Base-by-base conservation (phyloP, 2,797 vertebrate genomes). In the Myotis vivesi region DNA sequence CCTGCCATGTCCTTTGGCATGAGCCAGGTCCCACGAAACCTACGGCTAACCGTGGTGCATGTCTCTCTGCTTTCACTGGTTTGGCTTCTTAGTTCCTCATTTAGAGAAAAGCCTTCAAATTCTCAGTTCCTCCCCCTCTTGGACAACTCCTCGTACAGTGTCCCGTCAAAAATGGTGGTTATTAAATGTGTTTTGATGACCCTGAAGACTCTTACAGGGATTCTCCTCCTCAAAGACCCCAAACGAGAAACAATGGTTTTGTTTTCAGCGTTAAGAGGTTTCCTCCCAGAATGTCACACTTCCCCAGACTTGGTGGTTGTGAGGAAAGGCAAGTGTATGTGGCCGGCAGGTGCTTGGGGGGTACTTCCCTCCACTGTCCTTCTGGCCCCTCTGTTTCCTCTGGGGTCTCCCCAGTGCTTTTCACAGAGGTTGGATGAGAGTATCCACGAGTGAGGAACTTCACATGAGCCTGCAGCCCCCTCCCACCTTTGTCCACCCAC, bases 301-400 rank as follows among this genome's bases (percentile, higher is more conserved):
- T 62, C 2, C 38, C 1, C 17, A 23, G n/a, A 36, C 38, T 33
- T n/a, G 1, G 41, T 8, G 41, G 57, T 33, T 5, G 9, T 28
- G 57, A 85, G 68, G 59, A n/a, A 16, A 36, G 49, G 11, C 8
- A 19, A 38, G 66, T 64, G 20, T 13, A 1, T 2, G 10, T 11
- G 49, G 20, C 8, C 46, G 36, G 51, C 44, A 10, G 83, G 8
- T 30, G 17, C 17, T 2, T 51, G 51, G 20, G 33, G 41, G 38
- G 19, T 36, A 0, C 25, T 0, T 0, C 5, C 15, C 6, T 10
- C 68, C 19, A 0, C 25, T 6, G 19, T 33, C 38, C 46, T 38
- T 30, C 36, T 30, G 20, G 10, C 44, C 55, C 59, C 13, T 15
- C 10, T 0, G 9, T 80, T 76, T 62, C 20, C 17, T 66, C 55